Evolutionary conservation across 1,140 invertebrate genomes (phyloP), one percentile per base, ranked within the genome.

Genomic region (Drosophila micromelanica): DNA sequence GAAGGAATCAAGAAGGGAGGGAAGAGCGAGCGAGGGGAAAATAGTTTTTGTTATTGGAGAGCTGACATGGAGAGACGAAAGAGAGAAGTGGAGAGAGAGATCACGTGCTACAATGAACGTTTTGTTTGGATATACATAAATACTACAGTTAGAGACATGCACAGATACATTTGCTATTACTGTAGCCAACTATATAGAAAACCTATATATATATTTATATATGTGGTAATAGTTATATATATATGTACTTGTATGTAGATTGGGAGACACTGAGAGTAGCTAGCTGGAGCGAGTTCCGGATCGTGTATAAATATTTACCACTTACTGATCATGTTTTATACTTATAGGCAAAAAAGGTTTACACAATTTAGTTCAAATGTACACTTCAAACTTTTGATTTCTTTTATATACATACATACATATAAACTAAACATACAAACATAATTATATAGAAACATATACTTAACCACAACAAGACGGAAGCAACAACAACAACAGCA

Each of bases 361-460:
- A 87, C 69, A 82, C 84, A 87, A 87, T 89, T 87, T 87, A 87
- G 82, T 87, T 87, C 82, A 86, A 86, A 86, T 86, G 75, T 86
- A 86, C 82, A 86, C 82, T 69, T 62, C 69, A 57, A 61, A 87
- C 35, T 72, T 70, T 87, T 73, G 40, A 69, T 65, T 68, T 68
- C 48, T 80, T 87, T 74, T 72, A 69, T 67, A 59, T 27, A 65
- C 17, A 57, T 11, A 65, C n/a, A 56, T 11, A 56, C 17, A 68
- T 15, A 60, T 30, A 35, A 20, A n/a, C 51, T 27, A 49, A n/a
- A 52, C 32, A 57, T 17, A 55, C 23, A 69, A 12, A 48, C 64
- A 45, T 51, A 46, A 32, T 63, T 38, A 64, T 60, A 40, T 72
- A 72, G 23, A 52, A 37, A 51, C 57, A 43, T 17, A 43, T 43